Conservation (phyloP, 1,140 invertebrate species). For the Eriosoma lanigerum region DNA sequence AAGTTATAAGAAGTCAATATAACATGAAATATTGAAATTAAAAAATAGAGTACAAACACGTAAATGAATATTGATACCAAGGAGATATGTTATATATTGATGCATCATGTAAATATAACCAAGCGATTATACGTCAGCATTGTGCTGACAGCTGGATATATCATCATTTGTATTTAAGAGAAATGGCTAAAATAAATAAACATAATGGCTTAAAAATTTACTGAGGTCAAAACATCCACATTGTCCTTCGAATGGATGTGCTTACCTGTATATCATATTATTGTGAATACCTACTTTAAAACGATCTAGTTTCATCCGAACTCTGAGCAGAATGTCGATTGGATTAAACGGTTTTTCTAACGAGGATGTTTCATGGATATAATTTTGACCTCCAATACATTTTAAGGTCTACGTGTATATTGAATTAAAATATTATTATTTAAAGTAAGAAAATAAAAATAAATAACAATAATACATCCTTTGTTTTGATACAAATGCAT, state of each 20-base stretch:
- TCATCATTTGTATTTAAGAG: background rate
- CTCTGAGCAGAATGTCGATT: background rate
- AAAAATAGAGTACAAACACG: slow-evolving; percentile 8
- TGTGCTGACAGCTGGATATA: background rate
- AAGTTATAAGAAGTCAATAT: background rate
- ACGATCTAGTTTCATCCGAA: background rate
- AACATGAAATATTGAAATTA: too few species aligned
- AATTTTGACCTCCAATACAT: background rate
- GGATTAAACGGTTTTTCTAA: background rate
- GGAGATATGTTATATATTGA: slow-evolving; percentile 32
- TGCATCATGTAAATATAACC: slow-evolving; percentile 12
- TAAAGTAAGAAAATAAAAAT: too few species aligned
- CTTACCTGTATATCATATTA: background rate
- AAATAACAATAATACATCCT: too few species aligned
- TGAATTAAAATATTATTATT: too few species aligned
- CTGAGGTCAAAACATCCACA: slow-evolving; percentile 3
- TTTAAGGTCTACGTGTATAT: background rate
- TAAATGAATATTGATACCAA: background rate
- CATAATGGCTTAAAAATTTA: background rate
- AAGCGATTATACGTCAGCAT: background rate
- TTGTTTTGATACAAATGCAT: background rate
- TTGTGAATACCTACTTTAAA: background rate
- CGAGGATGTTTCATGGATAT: background rate
- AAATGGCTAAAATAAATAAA: slow-evolving; percentile 31
- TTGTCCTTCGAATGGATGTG: slow-evolving; percentile 5